Percentiles rank a stretch among this genome's conserved stretches.
phyloP scores from a whole-genome alignment of 2,113 vertebrate species.

The Macaca fascicularis region DNA sequence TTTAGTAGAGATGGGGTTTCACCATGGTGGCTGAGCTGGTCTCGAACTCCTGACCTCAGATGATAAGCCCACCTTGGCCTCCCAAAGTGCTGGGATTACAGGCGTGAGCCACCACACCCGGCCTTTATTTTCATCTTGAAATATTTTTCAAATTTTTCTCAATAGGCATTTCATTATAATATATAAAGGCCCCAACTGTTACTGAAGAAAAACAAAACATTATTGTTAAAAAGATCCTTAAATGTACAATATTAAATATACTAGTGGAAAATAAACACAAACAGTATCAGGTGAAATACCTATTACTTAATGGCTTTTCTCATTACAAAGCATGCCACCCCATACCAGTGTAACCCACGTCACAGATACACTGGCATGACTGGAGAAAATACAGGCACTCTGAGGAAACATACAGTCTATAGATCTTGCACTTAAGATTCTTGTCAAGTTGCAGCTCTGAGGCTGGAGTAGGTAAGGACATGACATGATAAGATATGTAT shows the following conservation, averaged over 20 bases:
- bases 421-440: neutral
- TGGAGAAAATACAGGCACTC: neutral
- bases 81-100: too few species aligned
- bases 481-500: neutral
- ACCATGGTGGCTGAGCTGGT: too few species aligned
- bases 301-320: conserved; percentile 14
- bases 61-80: too few species aligned
- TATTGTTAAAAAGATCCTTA: neutral
- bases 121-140: conserved; percentile 18
- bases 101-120: too few species aligned
- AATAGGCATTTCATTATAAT: neutral
- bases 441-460: neutral
- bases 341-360: neutral
- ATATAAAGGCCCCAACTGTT: neutral
- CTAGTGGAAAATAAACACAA: neutral
- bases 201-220: neutral
- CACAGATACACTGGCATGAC: neutral
- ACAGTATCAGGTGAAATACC: neutral
- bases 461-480: neutral
- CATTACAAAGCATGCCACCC: neutral
- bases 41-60: too few species aligned
- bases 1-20: too few species aligned
- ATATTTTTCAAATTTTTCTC: conserved; percentile 14
- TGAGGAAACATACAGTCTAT: neutral
- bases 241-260: neutral